Evolutionary conservation across 30 jellyfish, hydroid and myxozoan genomes (phyloP), one percentile per base, ranked within the genome.

Genomic region (Hydra vulgaris): DNA sequence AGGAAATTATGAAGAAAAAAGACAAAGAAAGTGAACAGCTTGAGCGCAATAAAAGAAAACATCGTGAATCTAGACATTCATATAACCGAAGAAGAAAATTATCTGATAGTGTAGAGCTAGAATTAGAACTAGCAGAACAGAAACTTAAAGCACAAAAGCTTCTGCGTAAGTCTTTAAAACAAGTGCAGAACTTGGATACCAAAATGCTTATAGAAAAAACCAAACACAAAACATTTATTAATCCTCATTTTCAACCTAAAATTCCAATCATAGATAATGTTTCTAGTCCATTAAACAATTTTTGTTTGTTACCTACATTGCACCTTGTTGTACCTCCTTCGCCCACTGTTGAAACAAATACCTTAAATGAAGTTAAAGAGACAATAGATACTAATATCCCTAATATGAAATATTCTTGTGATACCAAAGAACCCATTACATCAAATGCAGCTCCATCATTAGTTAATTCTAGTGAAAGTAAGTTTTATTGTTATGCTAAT

Each of bases 171-270:
- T 80, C 87, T 55, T 27, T 80, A 22, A 72, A 80, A 15, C 87
- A 80, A 52, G 87, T 80, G 22, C 87, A 80, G 83, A 80, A 74
- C 72, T 52, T 80, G 18, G 68, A 80, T 53, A 80, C 82, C 21
- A 56, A 17, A 54, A 27, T 78, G 82, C 17, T 21, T 8, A 19
- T 70, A 69, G 84, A 80, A 27, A n/a, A 25, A 20, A 16, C 25
- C 17, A 80, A 70, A 66, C 87, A 74, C 19, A 80, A 80, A 70
- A 66, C 87, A 1, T 80, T 80, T 26, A 70, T 80, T 18, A 80
- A 80, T 69, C 87, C 87, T 1, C 87, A 70, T 5, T 80, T 80
- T 74, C 23, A 61, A 80, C 75, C 68, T 27, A 80, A 80, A 66
- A 53, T 23, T 15, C 84, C 87, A 80, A 18, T 76, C 17, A 69